Conservation (phyloP, 2,113 vertebrate genomes). For the Gavia stellata region DNA sequence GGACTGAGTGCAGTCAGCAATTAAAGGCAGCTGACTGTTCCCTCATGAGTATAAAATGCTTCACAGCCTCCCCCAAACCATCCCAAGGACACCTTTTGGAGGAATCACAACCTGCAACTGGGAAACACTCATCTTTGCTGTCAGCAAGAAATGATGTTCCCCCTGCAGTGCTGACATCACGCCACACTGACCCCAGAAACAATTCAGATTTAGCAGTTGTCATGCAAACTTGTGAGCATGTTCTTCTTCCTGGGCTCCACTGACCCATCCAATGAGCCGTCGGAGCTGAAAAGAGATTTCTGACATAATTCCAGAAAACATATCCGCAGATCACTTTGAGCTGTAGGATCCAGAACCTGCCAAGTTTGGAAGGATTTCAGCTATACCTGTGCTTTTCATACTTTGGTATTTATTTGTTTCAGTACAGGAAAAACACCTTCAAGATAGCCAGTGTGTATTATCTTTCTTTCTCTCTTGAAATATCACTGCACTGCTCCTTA, state of each 20-base stretch:
- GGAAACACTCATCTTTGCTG: neutral
- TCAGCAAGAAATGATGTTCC: neutral
- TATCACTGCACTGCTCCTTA: neutral
- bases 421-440: neutral
- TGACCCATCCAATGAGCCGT: neutral
- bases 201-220: neutral
- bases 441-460: neutral
- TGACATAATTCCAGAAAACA: neutral
- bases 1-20: neutral
- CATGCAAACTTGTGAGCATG: neutral
- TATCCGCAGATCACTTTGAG: neutral
- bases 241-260: neutral
- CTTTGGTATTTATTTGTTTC: neutral
- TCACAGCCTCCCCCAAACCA: neutral
- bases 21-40: slow-evolving; percentile 24
- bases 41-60: neutral
- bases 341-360: neutral
- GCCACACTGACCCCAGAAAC: neutral
- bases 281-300: neutral
- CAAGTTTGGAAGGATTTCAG: neutral
- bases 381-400: neutral
- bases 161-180: neutral
- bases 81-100: slow-evolving; percentile 9
- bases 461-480: neutral
- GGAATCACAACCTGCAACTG: neutral